Conservation (phyloP, 2,113 vertebrate species). For the Marmota monax region DNA sequence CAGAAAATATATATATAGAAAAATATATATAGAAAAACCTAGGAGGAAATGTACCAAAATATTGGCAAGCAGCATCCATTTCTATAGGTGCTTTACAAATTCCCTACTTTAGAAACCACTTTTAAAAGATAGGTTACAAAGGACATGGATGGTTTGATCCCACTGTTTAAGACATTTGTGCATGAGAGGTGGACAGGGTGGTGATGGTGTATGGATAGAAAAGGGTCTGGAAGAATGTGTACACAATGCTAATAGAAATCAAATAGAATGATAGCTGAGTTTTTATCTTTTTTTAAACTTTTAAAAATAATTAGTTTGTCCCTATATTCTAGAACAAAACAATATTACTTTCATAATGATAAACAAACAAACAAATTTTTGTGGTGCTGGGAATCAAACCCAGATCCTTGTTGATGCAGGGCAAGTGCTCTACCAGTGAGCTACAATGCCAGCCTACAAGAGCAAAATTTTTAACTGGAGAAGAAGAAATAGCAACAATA, state of each 20-base stretch:
- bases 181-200: background rate
- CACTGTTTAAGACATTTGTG: background rate
- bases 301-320: background rate
- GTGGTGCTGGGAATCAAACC: background rate
- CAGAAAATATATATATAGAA: background rate
- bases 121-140: background rate
- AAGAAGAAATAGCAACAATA: background rate
- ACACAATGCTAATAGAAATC: background rate
- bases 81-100: background rate
- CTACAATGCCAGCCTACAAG: background rate
- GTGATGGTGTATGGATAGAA: background rate
- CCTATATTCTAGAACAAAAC: constrained; percentile 19
- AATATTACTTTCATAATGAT: constrained; percentile 17
- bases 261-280: background rate
- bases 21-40: background rate
- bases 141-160: background rate
- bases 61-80: background rate
- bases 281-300: background rate
- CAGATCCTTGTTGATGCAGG: background rate
- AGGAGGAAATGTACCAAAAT: background rate
- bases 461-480: background rate
- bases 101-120: constrained; percentile 19
- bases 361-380: background rate
- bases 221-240: background rate
- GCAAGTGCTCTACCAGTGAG: background rate